Evolutionary conservation across 2,797 vertebrate genomes (phyloP).

Genomic region (Xyrichtys novacula): DNA sequence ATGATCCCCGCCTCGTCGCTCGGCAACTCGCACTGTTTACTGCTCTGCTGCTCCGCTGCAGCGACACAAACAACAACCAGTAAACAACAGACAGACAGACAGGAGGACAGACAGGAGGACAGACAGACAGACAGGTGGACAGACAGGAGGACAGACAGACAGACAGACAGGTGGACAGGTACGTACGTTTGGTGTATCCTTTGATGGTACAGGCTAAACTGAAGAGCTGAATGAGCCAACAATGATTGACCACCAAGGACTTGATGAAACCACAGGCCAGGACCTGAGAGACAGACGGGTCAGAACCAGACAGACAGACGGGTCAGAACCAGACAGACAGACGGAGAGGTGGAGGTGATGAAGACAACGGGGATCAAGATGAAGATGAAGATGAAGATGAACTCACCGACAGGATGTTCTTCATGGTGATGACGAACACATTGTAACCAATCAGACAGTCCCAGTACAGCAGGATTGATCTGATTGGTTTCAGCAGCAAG

Average conservation of each 20-base stretch:
- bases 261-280: constrained; percentile 95
- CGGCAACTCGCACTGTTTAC: constrained; percentile 89
- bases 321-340: constrained; percentile 12
- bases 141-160: not conserved
- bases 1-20: constrained; percentile 96
- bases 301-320: constrained; percentile 21
- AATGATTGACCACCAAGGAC: constrained; percentile 89
- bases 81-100: not conserved
- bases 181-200: constrained; percentile 91
- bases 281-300: constrained; percentile 81
- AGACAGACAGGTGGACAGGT: not conserved
- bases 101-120: not conserved
- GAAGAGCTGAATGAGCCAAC: constrained; percentile 96
- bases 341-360: constrained; percentile 5
- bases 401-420: constrained; percentile 94
- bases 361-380: too few relatives aligned
- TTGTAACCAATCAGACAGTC: constrained; percentile 98
- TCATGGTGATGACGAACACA: constrained; percentile 96
- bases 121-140: not conserved
- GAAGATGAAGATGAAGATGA: too few relatives aligned
- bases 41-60: constrained; percentile 77
- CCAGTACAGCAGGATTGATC: constrained; percentile 92
- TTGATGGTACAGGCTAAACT: constrained; percentile 96
- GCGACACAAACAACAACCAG: not conserved
- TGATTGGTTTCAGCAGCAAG: constrained; percentile 92